These are phyloP conservation scores for Drosophila sproati DNA, from an alignment of 1,140 invertebrate genomes.

Conservation along the genomic window DNA sequence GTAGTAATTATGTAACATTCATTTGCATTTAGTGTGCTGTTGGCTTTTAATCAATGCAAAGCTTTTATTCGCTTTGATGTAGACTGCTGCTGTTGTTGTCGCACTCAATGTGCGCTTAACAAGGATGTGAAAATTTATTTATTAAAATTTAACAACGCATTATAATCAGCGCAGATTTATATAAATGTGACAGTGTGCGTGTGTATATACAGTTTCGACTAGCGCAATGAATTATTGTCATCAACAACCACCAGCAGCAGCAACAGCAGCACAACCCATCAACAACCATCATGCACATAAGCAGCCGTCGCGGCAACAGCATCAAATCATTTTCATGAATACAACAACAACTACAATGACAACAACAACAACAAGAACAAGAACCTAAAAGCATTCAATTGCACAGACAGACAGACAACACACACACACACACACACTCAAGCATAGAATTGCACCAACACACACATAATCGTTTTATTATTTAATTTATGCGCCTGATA, in stretches of 20 bases:
- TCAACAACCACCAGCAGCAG: slow-evolving; percentile 67
- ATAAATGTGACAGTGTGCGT: slow-evolving; percentile 43
- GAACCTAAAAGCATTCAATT: slow-evolving; percentile 58
- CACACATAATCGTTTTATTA: slow-evolving; percentile 73
- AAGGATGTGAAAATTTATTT: slow-evolving; percentile 83
- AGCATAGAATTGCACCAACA: slow-evolving; percentile 47
- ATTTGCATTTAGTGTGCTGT: slow-evolving; percentile 62
- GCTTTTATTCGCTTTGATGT: slow-evolving; percentile 19
- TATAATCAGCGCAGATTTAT: slow-evolving; percentile 81
- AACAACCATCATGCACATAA: slow-evolving; percentile 43
- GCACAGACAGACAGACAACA: slow-evolving; percentile 62
- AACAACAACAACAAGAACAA: neutral
- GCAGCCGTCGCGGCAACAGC: slow-evolving; percentile 36
- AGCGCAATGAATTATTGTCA: slow-evolving; percentile 58
- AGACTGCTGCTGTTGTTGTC: slow-evolving; percentile 14
- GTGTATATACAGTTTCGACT: slow-evolving; percentile 34
- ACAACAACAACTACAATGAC: slow-evolving; percentile 38
- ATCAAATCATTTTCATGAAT: slow-evolving; percentile 67
- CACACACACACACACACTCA: slow-evolving; percentile 37
- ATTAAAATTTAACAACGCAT: slow-evolving; percentile 83
- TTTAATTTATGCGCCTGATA: slow-evolving; percentile 80
- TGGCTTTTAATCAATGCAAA: slow-evolving; percentile 66
- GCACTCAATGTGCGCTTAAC: slow-evolving; percentile 66
- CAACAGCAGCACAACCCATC: slow-evolving; percentile 29
- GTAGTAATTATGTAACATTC: slow-evolving; percentile 69